Evolutionary conservation across 2,888 invertebrate genomes (phyloP).

Genomic region (Catonia carolina): DNA sequence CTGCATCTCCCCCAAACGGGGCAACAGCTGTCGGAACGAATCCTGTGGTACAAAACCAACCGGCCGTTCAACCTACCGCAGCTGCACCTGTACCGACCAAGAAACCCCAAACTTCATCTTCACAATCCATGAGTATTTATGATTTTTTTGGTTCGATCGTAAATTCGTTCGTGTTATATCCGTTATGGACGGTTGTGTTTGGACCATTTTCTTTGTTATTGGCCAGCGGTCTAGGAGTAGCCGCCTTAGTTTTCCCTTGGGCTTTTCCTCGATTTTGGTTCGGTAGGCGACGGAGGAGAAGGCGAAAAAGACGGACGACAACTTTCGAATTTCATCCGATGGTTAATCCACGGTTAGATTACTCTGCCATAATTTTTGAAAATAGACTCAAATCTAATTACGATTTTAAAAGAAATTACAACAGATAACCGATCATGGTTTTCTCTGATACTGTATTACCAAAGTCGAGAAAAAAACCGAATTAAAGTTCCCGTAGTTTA

Average conservation of each 20-base stretch:
- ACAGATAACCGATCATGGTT: background rate
- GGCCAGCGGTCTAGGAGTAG: conserved; percentile 54
- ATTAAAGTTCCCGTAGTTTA: too few species aligned
- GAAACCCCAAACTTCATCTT: conserved; percentile 43
- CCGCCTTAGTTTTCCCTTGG: conserved; percentile 58
- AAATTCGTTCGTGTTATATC: conserved; percentile 50
- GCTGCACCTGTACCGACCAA: conserved; percentile 44
- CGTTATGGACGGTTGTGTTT: conserved; percentile 53
- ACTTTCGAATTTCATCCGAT: conserved; percentile 1
- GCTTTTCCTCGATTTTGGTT: conserved; percentile 49
- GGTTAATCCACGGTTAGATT: background rate
- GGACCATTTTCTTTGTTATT: conserved; percentile 58
- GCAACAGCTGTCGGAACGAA: conserved; percentile 26
- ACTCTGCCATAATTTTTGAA: conserved; percentile 24
- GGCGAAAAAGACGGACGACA: background rate
- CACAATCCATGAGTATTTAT: conserved; percentile 35
- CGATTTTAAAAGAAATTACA: conserved; percentile 4
- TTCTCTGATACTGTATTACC: background rate
- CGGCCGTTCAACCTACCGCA: background rate
- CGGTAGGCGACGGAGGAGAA: conserved; percentile 24
- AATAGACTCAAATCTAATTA: conserved; percentile 12
- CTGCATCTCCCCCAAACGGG: conserved; percentile 18
- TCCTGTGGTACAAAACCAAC: conserved; percentile 27
- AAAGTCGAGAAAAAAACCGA: too few species aligned
- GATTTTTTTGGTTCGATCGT: conserved; percentile 49